These are phyloP conservation scores for Stenoptilia bipunctidactyla DNA, from an alignment of 2,888 invertebrate genomes.

Conservation along the genomic window DNA sequence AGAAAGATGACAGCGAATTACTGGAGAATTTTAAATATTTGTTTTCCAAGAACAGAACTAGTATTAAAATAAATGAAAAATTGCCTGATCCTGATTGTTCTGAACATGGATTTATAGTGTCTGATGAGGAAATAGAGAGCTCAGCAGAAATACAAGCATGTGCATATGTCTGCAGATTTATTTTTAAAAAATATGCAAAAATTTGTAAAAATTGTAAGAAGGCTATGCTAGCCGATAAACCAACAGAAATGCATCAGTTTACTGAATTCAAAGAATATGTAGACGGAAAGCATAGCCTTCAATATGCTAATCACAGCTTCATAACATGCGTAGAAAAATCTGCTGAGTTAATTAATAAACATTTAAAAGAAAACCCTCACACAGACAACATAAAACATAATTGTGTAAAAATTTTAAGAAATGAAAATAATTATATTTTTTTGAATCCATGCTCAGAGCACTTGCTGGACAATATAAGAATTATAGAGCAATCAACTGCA, in stretches of 20 bases:
- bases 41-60: not conserved
- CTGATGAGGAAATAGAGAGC: not conserved
- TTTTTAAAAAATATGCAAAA: not conserved
- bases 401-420: too few species aligned
- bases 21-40: not conserved
- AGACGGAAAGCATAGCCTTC: not conserved
- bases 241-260: not conserved
- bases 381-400: too few species aligned
- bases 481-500: too few species aligned
- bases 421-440: too few species aligned
- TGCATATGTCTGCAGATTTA: slow-evolving; percentile 2
- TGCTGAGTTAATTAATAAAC: not conserved
- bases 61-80: not conserved
- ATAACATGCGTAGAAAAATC: not conserved
- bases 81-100: not conserved
- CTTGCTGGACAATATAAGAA: too few species aligned
- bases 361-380: not conserved
- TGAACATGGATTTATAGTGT: slow-evolving; percentile 3
- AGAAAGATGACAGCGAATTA: not conserved
- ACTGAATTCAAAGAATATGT: slow-evolving; percentile 2
- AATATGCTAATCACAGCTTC: not conserved
- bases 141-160: slow-evolving; percentile 3
- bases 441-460: too few species aligned
- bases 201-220: not conserved
- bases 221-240: not conserved